Conservation (phyloP, 2,113 vertebrate species). For the Boleophthalmus pectinirostris region DNA sequence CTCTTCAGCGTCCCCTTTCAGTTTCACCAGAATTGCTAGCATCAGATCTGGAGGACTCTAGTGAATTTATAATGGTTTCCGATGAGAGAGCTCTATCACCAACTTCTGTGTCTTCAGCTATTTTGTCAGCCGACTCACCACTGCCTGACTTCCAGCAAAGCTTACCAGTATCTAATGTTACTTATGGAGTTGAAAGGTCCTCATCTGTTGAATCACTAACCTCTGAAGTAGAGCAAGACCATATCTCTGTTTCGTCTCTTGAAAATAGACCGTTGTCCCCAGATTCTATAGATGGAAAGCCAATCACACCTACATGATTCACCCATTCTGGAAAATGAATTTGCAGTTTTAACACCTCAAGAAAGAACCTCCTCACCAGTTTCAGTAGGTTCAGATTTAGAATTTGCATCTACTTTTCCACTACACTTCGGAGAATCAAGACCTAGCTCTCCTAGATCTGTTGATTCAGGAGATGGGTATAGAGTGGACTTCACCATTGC, state of each 20-base stretch:
- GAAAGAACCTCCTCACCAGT: conserved; percentile 35
- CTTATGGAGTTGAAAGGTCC: not conserved
- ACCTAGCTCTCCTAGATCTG: conserved; percentile 36
- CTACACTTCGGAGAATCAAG: conserved; percentile 21
- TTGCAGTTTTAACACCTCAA: not conserved
- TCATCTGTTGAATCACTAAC: conserved; percentile 46
- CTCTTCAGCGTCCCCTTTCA: conserved; percentile 25
- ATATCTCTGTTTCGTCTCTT: not conserved
- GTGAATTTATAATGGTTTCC: conserved; percentile 3
- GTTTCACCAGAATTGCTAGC: conserved; percentile 21
- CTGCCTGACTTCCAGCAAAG: conserved; percentile 1
- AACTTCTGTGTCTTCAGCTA: conserved; percentile 41
- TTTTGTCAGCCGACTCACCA: conserved; percentile 28
- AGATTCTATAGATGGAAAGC: conserved; percentile 44
- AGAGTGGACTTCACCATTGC: conserved; percentile 19
- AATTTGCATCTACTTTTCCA: conserved; percentile 15
- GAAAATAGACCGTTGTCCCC: conserved; percentile 44
- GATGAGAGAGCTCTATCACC: conserved; percentile 41
- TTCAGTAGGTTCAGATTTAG: conserved; percentile 32
- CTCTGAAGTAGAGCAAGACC: conserved; percentile 29
- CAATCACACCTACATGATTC: conserved; percentile 33
- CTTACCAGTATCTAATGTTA: not conserved
- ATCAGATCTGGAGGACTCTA: conserved; percentile 34
- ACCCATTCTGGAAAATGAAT: conserved; percentile 19
- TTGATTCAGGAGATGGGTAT: conserved; percentile 20